Conservation (phyloP, 2,113 vertebrate species). For the Oreochromis spilurus region DNA sequence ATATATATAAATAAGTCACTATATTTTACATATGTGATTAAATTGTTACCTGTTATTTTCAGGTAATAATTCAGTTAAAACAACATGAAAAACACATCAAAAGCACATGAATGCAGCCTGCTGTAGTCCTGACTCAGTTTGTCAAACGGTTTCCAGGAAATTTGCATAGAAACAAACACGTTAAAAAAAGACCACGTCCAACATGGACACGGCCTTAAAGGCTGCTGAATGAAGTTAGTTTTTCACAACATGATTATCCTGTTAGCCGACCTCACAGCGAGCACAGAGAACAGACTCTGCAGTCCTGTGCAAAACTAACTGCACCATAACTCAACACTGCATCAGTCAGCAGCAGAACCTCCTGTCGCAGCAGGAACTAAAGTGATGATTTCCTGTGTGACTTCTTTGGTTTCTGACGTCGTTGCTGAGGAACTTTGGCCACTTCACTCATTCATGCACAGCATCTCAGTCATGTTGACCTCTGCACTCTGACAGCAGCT, state of each 20-base stretch:
- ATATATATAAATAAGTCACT: no score
- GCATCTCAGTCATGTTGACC: rapidly evolving
- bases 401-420: not conserved
- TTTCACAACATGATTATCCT: not conserved
- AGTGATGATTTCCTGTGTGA: not conserved
- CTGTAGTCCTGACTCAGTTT: rapidly evolving
- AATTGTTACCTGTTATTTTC: not conserved
- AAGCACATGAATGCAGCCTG: not conserved
- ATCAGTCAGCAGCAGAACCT: not conserved
- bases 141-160: rapidly evolving
- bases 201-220: not conserved
- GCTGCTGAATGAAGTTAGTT: not conserved
- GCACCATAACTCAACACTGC: not conserved
- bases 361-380: not conserved
- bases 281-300: not conserved
- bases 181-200: rapidly evolving
- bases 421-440: not conserved
- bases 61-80: not conserved
- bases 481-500: rapidly evolving
- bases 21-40: not conserved
- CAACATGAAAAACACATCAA: not conserved
- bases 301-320: not conserved
- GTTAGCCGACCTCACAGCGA: not conserved
- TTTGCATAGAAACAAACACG: not conserved
- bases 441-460: rapidly evolving